Percentiles rank a stretch among this genome's conserved stretches.
Evolutionary conservation across 2,797 vertebrate species (phyloP).

Genomic region (Parotocinclus haroldoi): DNA sequence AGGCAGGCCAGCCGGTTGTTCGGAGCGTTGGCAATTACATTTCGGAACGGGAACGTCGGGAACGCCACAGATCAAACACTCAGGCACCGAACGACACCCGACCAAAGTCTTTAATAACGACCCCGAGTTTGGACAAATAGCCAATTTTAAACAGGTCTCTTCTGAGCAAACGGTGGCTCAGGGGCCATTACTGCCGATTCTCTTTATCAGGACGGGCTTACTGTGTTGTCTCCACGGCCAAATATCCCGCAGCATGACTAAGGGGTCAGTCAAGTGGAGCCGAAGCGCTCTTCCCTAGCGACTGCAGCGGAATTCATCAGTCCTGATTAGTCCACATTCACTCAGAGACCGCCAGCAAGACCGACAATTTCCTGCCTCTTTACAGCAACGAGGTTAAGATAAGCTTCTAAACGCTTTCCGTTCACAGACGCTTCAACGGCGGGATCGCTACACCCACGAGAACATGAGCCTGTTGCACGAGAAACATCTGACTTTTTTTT

Average conservation of each 20-base stretch:
- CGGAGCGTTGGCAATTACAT: too few species aligned
- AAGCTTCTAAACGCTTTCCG: not conserved
- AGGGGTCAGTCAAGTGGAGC: not conserved
- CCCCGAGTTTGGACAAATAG: not conserved
- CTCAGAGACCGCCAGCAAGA: not conserved
- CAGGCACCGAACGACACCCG: too few species aligned
- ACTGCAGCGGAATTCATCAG: not conserved
- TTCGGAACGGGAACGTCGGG: too few species aligned
- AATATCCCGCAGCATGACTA: not conserved
- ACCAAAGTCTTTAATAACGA: not conserved
- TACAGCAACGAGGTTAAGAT: not conserved
- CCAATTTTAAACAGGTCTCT: not conserved
- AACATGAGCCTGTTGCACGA: too few species aligned
- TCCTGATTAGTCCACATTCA: not conserved
- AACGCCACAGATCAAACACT: too few species aligned
- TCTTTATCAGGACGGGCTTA: not conserved
- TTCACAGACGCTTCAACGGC: not conserved
- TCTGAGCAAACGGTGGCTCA: not conserved
- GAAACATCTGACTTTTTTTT: too few species aligned
- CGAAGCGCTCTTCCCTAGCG: not conserved
- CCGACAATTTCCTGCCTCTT: too few species aligned
- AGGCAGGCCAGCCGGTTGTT: too few species aligned
- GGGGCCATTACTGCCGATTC: not conserved
- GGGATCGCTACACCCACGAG: not conserved
- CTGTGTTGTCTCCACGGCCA: not conserved